Conservation (phyloP, 2,888 invertebrate species). For the Sinhomidia bicolor region DNA sequence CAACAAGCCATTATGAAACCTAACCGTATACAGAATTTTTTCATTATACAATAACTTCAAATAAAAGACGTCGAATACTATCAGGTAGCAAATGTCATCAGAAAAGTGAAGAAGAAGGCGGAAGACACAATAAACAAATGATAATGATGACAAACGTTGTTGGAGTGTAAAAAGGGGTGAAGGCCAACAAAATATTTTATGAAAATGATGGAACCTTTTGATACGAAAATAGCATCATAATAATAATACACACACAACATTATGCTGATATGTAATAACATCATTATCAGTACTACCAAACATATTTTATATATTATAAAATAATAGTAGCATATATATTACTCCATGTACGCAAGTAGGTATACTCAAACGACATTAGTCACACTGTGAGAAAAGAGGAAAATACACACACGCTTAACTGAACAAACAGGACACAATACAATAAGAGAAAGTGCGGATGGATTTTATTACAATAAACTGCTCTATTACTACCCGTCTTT, state of each 20-base stretch:
- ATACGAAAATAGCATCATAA: constrained; percentile 17
- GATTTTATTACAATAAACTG: background rate
- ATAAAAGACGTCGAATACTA: too few species aligned
- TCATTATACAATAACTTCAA: too few species aligned
- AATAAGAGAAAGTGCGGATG: background rate
- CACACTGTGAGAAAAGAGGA: background rate
- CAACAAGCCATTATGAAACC: too few species aligned
- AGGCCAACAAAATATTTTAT: constrained; percentile 57
- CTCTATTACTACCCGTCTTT: background rate
- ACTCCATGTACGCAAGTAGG: background rate
- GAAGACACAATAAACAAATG: constrained; percentile 38
- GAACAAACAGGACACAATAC: background rate
- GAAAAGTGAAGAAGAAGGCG: constrained; percentile 45
- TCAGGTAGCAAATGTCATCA: background rate
- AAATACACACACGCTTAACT: background rate
- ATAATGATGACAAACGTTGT: constrained; percentile 15
- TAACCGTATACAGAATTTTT: too few species aligned
- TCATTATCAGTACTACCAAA: too few species aligned
- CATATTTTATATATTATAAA: too few species aligned
- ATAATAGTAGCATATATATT: too few species aligned
- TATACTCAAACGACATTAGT: constrained; percentile 5
- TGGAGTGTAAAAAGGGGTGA: constrained; percentile 50
- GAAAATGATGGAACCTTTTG: constrained; percentile 56
- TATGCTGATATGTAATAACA: constrained; percentile 8
- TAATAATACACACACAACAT: too few species aligned